A percentile compares a stretch with the other conserved stretches of the same genome.
Conservation (phyloP, 2,113 vertebrate genomes). For the Bubo bubo region DNA sequence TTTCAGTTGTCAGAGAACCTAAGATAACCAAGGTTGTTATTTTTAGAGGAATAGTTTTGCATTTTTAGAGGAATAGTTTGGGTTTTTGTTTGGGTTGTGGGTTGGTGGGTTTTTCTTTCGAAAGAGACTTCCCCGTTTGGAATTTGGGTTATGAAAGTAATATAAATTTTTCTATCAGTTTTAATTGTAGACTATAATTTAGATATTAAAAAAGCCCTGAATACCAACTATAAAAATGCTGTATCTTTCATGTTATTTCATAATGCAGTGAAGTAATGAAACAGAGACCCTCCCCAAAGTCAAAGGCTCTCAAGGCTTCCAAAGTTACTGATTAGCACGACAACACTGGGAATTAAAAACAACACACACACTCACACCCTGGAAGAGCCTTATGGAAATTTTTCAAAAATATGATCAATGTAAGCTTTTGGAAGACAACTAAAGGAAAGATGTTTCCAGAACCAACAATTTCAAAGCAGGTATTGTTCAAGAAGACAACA, state of each 20-base stretch:
- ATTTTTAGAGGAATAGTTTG: neutral
- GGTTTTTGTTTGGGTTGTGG: neutral
- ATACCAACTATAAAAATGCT: neutral
- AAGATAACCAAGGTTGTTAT: neutral
- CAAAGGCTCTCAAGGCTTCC: neutral
- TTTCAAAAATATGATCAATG: neutral
- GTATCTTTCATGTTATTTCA: neutral
- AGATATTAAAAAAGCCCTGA: neutral
- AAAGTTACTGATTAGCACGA: neutral
- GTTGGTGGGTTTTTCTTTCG: neutral
- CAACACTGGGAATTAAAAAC: neutral
- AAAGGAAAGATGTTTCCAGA: neutral
- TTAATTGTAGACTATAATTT: neutral
- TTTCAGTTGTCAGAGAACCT: neutral
- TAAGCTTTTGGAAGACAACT: neutral
- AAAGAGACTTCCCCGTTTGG: neutral
- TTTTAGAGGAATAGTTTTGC: neutral
- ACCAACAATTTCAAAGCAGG: neutral
- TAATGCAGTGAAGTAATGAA: neutral
- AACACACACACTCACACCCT: neutral
- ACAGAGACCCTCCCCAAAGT: neutral
- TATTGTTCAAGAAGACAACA: neutral
- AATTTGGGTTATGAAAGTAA: neutral
- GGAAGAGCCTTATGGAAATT: neutral
- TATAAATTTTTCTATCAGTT: neutral